phyloP scores from a whole-genome alignment of 92 coral and sea anemone species.

The Paragorgia papillata region DNA sequence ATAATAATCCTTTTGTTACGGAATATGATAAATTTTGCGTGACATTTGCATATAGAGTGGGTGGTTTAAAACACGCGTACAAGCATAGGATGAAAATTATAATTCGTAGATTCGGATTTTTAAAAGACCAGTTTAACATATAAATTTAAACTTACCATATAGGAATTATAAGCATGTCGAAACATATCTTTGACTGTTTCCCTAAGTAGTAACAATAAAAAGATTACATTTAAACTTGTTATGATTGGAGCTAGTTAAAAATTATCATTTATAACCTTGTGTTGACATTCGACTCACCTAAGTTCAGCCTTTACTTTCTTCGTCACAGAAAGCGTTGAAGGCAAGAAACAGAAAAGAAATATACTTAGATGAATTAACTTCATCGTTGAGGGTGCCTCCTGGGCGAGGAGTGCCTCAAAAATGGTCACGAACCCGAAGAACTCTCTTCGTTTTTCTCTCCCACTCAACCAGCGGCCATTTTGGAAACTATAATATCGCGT shows the following conservation, averaged over 20 bases:
- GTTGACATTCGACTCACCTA: conserved; percentile 26
- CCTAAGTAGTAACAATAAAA: conserved; percentile 52
- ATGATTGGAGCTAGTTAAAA: neutral
- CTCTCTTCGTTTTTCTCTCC: neutral
- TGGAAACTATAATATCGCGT: neutral
- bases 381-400: conserved; percentile 34
- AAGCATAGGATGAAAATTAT: no score
- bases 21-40: no score
- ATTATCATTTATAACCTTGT: neutral
- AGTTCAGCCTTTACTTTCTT: conserved; percentile 6
- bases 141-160: conserved; percentile 76
- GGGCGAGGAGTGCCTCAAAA: conserved; percentile 3
- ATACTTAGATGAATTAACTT: neutral
- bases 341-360: neutral
- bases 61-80: no score
- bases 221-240: neutral
- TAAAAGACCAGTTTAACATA: neutral
- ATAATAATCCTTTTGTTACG: no score
- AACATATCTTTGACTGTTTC: conserved; percentile 92
- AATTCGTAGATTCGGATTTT: no score
- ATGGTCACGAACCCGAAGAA: conserved; percentile 14
- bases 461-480: conserved; percentile 39
- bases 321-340: conserved; percentile 12
- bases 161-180: conserved; percentile 92
- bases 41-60: no score